Conservation (phyloP, 2,888 invertebrate species). For the Lucinisca nassula region DNA sequence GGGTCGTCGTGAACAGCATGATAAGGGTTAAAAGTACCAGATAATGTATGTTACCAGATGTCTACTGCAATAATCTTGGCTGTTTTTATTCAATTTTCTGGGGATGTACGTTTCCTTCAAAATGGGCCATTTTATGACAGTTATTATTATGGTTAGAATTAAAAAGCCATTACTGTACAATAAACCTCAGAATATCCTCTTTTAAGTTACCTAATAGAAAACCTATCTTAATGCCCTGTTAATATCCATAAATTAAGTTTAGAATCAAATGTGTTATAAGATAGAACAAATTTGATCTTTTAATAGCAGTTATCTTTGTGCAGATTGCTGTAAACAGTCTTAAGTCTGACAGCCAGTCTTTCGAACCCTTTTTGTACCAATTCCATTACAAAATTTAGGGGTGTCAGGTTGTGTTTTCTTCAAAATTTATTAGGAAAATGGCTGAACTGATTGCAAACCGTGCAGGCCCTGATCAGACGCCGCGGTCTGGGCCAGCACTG, state of each 20-base stretch:
- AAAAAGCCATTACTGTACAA: not conserved
- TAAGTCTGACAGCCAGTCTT: not conserved
- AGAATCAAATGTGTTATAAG: slow-evolving; percentile 7
- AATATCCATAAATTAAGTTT: not conserved
- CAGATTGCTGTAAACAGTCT: slow-evolving; percentile 8
- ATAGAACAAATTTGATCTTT: not conserved
- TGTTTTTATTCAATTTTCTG: not conserved
- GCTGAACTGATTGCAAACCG: too few relatives aligned
- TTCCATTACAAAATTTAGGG: too few relatives aligned
- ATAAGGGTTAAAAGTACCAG: too few relatives aligned
- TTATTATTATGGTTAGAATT: not conserved
- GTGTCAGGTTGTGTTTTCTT: too few relatives aligned
- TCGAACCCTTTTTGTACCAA: too few relatives aligned
- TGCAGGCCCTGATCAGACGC: too few relatives aligned
- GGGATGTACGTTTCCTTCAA: not conserved
- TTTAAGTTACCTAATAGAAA: not conserved
- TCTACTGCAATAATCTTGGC: not conserved
- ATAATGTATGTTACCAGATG: too few relatives aligned
- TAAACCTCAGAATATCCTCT: not conserved
- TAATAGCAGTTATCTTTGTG: not conserved
- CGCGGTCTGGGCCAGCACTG: too few relatives aligned
- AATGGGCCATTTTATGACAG: not conserved
- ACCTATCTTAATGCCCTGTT: not conserved
- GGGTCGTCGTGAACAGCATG: too few relatives aligned
- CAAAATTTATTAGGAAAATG: too few relatives aligned